Evolutionary conservation across 2,888 invertebrate species (phyloP), one percentile per base, ranked within the genome.

Genomic region (Phyto melanocephala): DNA sequence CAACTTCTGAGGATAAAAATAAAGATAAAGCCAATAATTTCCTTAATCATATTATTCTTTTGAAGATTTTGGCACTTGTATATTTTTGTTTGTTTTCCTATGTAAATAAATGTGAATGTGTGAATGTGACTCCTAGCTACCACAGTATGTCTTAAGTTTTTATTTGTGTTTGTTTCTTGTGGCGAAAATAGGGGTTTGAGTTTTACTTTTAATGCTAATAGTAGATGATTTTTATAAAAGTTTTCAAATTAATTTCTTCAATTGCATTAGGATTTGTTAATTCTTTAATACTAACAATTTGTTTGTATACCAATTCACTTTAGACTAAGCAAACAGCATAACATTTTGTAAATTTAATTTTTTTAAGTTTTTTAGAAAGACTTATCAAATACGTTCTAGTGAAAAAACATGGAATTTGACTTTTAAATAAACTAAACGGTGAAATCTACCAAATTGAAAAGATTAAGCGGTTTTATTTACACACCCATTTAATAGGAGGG

Each of bases 1-100:
- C n/a, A n/a, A 70, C 20, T 37, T 13, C 5, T 1, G 40, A 13
- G n/a, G 17, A 6, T 50, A 13, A 50, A 50, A n/a, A 33, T 13
- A 24, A 37, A 52, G 60, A 62, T 62, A 72, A 52, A 52, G 50
- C 52, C 60, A 72, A 72, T 65, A 47, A 62, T 62, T 8, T 15
- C 15, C 24, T 24, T 62, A 62, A 62, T 40, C 60, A 42, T 24
- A 42, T 62, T 62, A 42, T 42, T 40, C 24, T 42, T 62, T 40
- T 62, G 24, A 42, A 24, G 40, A 42, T 42, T 62, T 62, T 42
- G 60, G 24, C 60, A 62, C 40, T 24, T 50, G 50, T 24, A 24
- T 62, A 42, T 62, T 7, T 62, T n/a, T 62, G 13, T 8, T 37
- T 24, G 3, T 24, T 24, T 24, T 24, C 20, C 2, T 54, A 6